These are phyloP conservation scores for Mormyrops attenuatus DNA, from an alignment of 2,797 vertebrate genomes.

Conservation along the genomic window DNA sequence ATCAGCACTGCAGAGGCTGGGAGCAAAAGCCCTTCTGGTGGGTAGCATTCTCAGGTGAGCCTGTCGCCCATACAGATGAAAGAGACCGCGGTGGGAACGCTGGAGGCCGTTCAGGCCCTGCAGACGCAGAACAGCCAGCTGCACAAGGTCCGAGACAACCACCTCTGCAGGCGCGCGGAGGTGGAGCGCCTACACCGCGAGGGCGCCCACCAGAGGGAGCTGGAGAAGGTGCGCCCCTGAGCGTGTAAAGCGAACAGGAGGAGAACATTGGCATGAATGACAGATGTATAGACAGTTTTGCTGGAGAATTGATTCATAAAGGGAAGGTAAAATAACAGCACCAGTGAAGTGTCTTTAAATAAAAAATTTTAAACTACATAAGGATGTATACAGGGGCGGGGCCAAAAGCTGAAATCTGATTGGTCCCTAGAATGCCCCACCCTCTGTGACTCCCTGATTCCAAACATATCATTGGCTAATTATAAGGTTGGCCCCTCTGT, in stretches of 20 bases:
- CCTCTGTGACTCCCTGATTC: background rate
- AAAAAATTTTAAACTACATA: background rate
- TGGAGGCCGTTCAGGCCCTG: slow-evolving; percentile 81
- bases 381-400: background rate
- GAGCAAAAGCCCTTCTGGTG: background rate
- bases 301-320: background rate
- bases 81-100: slow-evolving; percentile 80
- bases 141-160: slow-evolving; percentile 83
- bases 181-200: slow-evolving; percentile 82
- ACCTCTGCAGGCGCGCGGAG: slow-evolving; percentile 78
- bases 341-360: background rate
- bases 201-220: slow-evolving; percentile 80
- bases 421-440: background rate
- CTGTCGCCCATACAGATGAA: slow-evolving; percentile 66
- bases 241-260: background rate
- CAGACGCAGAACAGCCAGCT: slow-evolving; percentile 77
- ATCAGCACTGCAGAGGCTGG: background rate
- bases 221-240: slow-evolving; percentile 72
- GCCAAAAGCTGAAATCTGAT: background rate
- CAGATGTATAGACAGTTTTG: background rate
- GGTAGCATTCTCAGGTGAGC: background rate
- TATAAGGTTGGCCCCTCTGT: background rate
- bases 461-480: background rate
- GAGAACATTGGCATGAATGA: background rate
- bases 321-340: background rate